Base-by-base conservation (phyloP, 92 coral and sea anemone genomes). In the Metridium senile region DNA sequence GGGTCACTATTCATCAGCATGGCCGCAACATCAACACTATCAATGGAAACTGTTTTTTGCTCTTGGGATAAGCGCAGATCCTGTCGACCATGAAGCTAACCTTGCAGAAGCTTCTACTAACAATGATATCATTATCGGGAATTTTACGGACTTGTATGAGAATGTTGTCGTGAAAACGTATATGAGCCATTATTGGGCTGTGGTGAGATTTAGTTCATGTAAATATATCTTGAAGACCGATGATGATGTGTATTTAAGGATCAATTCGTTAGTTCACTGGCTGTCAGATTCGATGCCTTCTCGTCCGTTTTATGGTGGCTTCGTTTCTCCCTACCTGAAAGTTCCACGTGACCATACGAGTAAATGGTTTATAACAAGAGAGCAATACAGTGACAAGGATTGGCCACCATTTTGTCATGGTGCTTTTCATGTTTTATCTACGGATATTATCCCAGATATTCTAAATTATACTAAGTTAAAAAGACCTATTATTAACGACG, bases 321-420 rank as follows among this genome's bases (percentile, higher is more conserved):
- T 2, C 25, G 25, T 54, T 21, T 21, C 20, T 3, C 59, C 59
- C 3, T 16, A 2, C 3, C 59, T 16, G 59, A 54, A 54, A 13
- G 25, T 54, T 20, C 21, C 25, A 13, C 59, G 59, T 54, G 59
- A 54, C 17, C 59, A 54, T 13, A 13, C 21, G 16, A 16, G 59
- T 19, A 54, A 54, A 20, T 54, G 59, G 59, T 54, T 13, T 54
- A 20, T 54, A 3, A 13, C 59, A 54, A 54, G 59, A 21, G 59
- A 54, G 17, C 59, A 54, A 54, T 54, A 13, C 59, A 54, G 25
- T 21, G 59, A 54, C 6, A 13, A 16, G 3, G 6, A 13, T 10
- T 54, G 59, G 59, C 59, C 59, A 13, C 59, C 59, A 21, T 54
- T 54, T 21, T 54, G 59, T 54, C 25, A 54, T 54, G 59, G 59